Conservation (phyloP, 2,113 vertebrate species). For the Gnathonemus longibarbis region DNA sequence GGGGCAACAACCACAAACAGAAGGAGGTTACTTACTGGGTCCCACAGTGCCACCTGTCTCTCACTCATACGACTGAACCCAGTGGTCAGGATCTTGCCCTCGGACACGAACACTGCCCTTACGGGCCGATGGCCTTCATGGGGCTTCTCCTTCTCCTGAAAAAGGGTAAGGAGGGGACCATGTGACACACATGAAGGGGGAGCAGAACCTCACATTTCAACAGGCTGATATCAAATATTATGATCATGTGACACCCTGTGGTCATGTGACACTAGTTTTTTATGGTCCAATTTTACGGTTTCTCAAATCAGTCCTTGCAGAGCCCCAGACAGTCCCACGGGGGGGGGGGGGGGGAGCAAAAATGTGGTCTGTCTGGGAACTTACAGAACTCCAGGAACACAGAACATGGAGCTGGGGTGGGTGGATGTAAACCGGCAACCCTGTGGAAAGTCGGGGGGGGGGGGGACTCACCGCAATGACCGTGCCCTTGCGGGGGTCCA, state of each 20-base stretch:
- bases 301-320: background rate
- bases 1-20: background rate
- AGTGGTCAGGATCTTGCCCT: slow-evolving; percentile 75
- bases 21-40: slow-evolving; percentile 59
- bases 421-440: background rate
- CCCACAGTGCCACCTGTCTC: slow-evolving; percentile 86
- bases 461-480: slow-evolving; percentile 55
- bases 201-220: background rate
- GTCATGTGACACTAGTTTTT: background rate
- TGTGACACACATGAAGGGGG: background rate
- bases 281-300: background rate
- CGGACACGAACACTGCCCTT: slow-evolving; percentile 64
- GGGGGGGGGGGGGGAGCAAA: background rate
- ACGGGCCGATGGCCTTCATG: slow-evolving; percentile 77
- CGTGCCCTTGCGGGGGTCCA: slow-evolving; percentile 73
- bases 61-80: slow-evolving; percentile 88
- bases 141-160: slow-evolving; percentile 76
- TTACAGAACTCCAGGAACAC: background rate
- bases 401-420: background rate
- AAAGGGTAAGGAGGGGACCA: slow-evolving; percentile 1
- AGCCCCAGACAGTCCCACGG: background rate
- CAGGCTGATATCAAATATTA: background rate
- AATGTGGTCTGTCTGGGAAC: background rate
- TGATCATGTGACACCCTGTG: background rate
- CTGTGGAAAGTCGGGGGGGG: background rate